A percentile compares a stretch with the other conserved stretches of the same genome.
These are phyloP conservation scores for Ataeniobius toweri DNA, from an alignment of 2,797 vertebrate genomes.

Conservation along the genomic window DNA sequence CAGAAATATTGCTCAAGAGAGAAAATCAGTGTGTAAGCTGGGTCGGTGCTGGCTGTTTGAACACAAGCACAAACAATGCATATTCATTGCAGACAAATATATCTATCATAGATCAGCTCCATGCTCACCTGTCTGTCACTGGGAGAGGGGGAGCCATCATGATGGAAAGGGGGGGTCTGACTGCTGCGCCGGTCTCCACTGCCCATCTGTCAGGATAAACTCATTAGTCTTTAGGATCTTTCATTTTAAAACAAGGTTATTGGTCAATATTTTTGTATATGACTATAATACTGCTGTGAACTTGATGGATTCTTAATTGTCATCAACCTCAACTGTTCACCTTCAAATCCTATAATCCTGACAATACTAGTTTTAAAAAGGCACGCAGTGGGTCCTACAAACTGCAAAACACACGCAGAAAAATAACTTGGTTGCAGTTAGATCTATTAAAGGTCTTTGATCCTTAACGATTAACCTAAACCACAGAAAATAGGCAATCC, in stretches of 20 bases:
- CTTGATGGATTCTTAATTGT: not conserved
- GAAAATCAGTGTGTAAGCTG: slow-evolving; percentile 28
- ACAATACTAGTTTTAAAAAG: not conserved
- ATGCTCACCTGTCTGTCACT: slow-evolving; percentile 88
- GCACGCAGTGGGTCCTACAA: not conserved
- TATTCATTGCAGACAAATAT: not conserved
- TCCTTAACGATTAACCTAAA: too few relatives aligned
- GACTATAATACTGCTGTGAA: not conserved
- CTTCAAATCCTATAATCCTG: not conserved
- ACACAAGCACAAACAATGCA: slow-evolving; percentile 13
- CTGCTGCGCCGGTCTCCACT: slow-evolving; percentile 76
- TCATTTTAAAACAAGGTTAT: not conserved
- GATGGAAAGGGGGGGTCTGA: slow-evolving; percentile 77
- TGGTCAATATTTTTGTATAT: not conserved
- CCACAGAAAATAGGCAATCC: too few relatives aligned
- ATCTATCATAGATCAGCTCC: slow-evolving; percentile 16
- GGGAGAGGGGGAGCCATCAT: slow-evolving; percentile 80
- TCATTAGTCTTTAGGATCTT: not conserved
- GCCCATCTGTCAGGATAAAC: slow-evolving; percentile 70
- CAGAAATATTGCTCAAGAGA: slow-evolving; percentile 19
- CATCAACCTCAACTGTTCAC: not conserved
- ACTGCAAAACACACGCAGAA: too few relatives aligned
- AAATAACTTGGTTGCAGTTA: too few relatives aligned
- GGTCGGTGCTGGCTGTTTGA: slow-evolving; percentile 32
- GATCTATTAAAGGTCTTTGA: too few relatives aligned